Evolutionary conservation across 2,888 invertebrate genomes (phyloP), one percentile per base, ranked within the genome.

Genomic region (Zootermopsis nevadensis): DNA sequence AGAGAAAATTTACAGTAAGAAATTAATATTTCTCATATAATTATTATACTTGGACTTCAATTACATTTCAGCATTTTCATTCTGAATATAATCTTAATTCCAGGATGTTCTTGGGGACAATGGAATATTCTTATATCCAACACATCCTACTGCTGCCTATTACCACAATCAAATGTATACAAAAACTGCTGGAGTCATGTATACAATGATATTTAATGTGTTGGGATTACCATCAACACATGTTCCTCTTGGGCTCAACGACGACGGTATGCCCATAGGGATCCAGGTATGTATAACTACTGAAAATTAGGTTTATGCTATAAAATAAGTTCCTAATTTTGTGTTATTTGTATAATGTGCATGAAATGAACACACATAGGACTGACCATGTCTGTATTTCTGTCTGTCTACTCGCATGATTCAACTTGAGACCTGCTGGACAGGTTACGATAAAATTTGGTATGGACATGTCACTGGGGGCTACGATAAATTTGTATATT

Each of bases 211-310:
- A 83, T 93, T 93, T 88, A 96, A 96, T 89, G 89, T 94, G 4
- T 90, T 96, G 2, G 95, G 94, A 0, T 89, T 95, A 87, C 97
- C 97, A 1, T 93, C 94, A 27, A 94, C 95, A 2, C 92, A 94
- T 85, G 93, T 95, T 83, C 97, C 97, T 0, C 90, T 93, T 89
- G 95, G 95, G 0, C 86, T 93, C 1, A 90, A 92, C 85, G 87
- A 87, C 0, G 87, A 92, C 27, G 93, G 94, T 0, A 88, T 96
- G 84, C 96, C 97, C 0, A 88, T 95, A 38, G 95, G 95, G 22
- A 89, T 97, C 85, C 97, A 97, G 91, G 94, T 96, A 85, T 86
- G 72, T 53, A 60, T 53, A 22, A 15, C 22, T 15, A 22, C 53
- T 53, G 53, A 15, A 53, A 22, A 53, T 53, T 22, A 15, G 10